Base-by-base conservation (phyloP, 2,888 invertebrate genomes). In the Tupiocoris notatus region DNA sequence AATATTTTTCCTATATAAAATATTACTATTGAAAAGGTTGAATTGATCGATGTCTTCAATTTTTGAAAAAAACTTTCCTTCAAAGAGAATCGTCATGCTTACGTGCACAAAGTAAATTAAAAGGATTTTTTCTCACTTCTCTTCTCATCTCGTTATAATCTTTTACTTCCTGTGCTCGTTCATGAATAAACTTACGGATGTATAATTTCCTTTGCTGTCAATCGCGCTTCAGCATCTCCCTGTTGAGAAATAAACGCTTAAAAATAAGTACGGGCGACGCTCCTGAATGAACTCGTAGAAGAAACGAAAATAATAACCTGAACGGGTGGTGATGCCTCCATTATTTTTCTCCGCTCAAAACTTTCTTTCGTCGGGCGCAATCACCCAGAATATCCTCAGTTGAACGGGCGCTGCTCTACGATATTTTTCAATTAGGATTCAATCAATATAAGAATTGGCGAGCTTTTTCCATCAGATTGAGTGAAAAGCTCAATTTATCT, bases 161-260 rank as follows among this genome's bases (percentile, higher is more conserved):
- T n/a, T 25, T 25, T 39, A 17, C 39, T 24, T 65, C 25, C 65
- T 24, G 9, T 17, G 39, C 18, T 39, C 39, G 18, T 39, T 65
- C 65, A 65, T 39, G 65, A 12, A 39, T 65, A 39, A 65, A 65
- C 39, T 65, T 17, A 24, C 18, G 20, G 65, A 39, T 39, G 65
- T 65, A 65, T 39, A 65, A 65, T 65, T 65, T 65, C 65, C 65
- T 65, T 65, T 65, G 65, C 65, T 65, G 65, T 39, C 65, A 65
- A 65, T 65, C 65, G 65, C 12, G 39, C 39, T 39, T 12, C 3
- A 39, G 39, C 6, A 7, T 39, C 39, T 39, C 39, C 39, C 12
- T 39, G 3, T 39, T 39, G 39, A 39, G 12, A 39, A 39, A 12
- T 39, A 39, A 7, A 39, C 39, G 12, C 39, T 7, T 3, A 7